These are phyloP conservation scores for Euleptes europaea DNA, from an alignment of 2,113 vertebrate genomes.

Conservation along the genomic window DNA sequence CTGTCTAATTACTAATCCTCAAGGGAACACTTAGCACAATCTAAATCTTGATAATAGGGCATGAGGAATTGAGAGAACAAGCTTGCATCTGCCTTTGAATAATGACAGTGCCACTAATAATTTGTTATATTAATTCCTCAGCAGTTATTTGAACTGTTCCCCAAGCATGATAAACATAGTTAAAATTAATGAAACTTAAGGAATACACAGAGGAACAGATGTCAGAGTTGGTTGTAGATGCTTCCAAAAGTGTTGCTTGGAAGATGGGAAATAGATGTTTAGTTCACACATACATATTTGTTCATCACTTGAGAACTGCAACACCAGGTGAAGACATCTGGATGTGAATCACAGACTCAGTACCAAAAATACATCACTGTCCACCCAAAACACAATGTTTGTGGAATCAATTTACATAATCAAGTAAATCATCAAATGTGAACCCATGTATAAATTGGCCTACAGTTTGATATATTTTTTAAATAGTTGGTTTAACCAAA, in stretches of 20 bases:
- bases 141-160: slow-evolving; percentile 52
- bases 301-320: neutral
- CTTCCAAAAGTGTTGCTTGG: neutral
- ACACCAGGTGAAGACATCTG: neutral
- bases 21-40: slow-evolving; percentile 37
- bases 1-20: slow-evolving; percentile 41
- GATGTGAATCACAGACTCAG: neutral
- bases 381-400: neutral
- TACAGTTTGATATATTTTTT: neutral
- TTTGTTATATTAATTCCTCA: slow-evolving; percentile 46
- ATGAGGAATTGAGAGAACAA: slow-evolving; percentile 54
- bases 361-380: neutral
- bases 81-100: slow-evolving; percentile 46
- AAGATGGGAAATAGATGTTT: neutral
- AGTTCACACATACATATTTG: neutral
- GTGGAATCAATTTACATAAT: neutral
- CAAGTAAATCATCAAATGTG: neutral
- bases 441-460: neutral
- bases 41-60: slow-evolving; percentile 52
- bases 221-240: slow-evolving; percentile 20
- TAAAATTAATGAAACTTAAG: slow-evolving; percentile 63
- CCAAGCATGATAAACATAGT: slow-evolving; percentile 48
- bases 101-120: slow-evolving; percentile 47
- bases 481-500: neutral
- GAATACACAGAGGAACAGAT: slow-evolving; percentile 35